These are phyloP conservation scores for Vannuccia rotundouncinata DNA, from an alignment of 2,888 invertebrate genomes.

Conservation along the genomic window DNA sequence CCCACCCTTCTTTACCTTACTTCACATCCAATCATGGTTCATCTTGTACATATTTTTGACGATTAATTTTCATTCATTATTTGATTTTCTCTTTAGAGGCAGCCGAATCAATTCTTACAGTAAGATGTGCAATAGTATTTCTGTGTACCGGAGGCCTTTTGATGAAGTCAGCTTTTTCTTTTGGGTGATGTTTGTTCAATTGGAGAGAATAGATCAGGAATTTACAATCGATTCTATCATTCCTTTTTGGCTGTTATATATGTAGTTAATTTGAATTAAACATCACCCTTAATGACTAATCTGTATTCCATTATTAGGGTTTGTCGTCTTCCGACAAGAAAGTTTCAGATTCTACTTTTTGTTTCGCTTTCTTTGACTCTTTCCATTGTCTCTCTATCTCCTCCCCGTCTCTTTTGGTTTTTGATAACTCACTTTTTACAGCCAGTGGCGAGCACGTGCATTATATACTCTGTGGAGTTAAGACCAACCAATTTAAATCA, in stretches of 20 bases:
- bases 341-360: background rate
- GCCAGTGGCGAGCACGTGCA: background rate
- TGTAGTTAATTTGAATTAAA: too few species aligned
- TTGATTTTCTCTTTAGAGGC: background rate
- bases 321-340: constrained; percentile 18
- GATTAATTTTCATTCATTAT: background rate
- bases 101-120: background rate
- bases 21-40: background rate
- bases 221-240: too few species aligned
- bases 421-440: constrained; percentile 11
- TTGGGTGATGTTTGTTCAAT: too few species aligned
- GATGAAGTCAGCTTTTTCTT: too few species aligned
- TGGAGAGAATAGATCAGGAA: too few species aligned
- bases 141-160: too few species aligned
- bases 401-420: background rate
- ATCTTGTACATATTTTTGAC: background rate
- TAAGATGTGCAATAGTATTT: constrained; percentile 18
- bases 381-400: background rate
- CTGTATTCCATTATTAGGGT: background rate
- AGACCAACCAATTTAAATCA: background rate
- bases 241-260: too few species aligned
- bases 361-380: background rate
- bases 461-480: constrained; percentile 3
- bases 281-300: too few species aligned
- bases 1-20: too few species aligned